phyloP scores from a whole-genome alignment of 2,113 vertebrate species.

The Apteryx mantelli region DNA sequence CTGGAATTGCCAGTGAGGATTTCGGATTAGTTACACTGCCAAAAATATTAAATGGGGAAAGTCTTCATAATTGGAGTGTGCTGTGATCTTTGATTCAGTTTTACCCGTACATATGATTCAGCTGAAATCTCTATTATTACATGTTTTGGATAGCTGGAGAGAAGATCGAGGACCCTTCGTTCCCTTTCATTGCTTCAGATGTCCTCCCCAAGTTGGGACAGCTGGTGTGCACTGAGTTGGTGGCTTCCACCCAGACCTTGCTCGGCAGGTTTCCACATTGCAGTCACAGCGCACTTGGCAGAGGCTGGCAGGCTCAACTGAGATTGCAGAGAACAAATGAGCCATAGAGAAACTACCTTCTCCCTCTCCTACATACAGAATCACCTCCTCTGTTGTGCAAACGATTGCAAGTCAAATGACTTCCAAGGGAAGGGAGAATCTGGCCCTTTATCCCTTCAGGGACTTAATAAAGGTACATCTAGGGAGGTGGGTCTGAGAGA shows the following conservation, averaged over 20 bases:
- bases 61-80: background rate
- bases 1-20: background rate
- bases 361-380: background rate
- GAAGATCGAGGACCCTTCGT: background rate
- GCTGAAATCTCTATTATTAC: background rate
- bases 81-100: background rate
- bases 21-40: background rate
- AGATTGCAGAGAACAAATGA: background rate
- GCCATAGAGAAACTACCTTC: background rate
- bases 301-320: background rate
- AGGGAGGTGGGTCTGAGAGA: background rate
- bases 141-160: background rate
- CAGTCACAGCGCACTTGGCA: background rate
- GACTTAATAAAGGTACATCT: background rate
- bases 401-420: background rate
- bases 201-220: background rate
- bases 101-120: background rate
- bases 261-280: background rate
- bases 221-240: background rate
- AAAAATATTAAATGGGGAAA: background rate
- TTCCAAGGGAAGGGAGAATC: background rate
- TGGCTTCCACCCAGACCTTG: conserved; percentile 24
- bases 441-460: background rate
- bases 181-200: background rate
- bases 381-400: background rate